Evolutionary conservation across 2,888 invertebrate species (phyloP).

Genomic region (Lydus trimaculatus): DNA sequence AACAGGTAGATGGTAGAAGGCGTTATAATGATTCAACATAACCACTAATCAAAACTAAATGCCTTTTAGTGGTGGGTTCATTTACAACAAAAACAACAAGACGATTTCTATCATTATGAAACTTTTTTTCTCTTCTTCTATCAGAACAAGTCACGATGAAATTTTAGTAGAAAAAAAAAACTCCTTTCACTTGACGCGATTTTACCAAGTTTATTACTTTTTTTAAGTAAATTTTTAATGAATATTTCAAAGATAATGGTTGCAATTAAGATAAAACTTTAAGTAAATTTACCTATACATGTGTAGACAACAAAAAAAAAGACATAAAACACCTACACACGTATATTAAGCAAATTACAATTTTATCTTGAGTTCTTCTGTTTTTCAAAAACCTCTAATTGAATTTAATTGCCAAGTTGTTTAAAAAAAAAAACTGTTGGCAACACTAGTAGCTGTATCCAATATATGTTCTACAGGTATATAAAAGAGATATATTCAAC

Average conservation of each 20-base stretch:
- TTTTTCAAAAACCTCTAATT: neutral
- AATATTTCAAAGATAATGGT: neutral
- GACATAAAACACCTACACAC: neutral
- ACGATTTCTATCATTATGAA: neutral
- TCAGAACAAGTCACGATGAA: neutral
- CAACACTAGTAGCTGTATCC: neutral
- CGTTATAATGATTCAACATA: conserved; percentile 40
- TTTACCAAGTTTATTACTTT: neutral
- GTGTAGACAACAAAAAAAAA: neutral
- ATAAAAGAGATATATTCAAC: neutral
- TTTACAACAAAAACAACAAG: conserved; percentile 12
- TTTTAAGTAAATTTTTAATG: too few relatives aligned
- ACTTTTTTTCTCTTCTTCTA: too few relatives aligned
- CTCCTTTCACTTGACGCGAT: neutral
- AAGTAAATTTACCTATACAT: neutral
- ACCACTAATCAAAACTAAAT: conserved; percentile 41
- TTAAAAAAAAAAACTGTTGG: neutral
- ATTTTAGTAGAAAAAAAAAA: neutral
- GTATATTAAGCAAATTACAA: neutral
- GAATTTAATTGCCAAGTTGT: neutral
- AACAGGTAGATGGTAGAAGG: conserved; percentile 18
- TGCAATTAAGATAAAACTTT: neutral
- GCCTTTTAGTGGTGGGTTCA: conserved; percentile 36
- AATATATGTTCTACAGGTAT: neutral
- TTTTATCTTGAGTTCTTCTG: neutral